Conservation (phyloP, 2,888 invertebrate genomes). For the Dryobotodes eremita region DNA sequence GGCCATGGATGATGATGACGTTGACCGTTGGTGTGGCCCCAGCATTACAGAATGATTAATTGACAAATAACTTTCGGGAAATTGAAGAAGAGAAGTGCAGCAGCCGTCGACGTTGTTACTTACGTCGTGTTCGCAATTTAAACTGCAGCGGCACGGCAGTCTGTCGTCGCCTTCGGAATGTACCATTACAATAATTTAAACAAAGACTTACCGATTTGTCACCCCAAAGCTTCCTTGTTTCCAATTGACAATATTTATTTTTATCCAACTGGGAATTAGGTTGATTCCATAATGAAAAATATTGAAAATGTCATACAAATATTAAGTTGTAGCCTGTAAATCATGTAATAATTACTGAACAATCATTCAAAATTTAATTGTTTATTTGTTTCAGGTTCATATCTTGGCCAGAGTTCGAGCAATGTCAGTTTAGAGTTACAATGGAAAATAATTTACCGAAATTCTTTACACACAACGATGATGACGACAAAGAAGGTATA, state of each 20-base stretch:
- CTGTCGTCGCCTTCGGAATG: not conserved
- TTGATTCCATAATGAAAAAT: not conserved
- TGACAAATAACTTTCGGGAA: not conserved
- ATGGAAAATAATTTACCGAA: slow-evolving; percentile 92
- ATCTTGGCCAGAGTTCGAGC: slow-evolving; percentile 92
- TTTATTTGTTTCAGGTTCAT: slow-evolving; percentile 83
- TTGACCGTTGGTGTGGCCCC: too few relatives aligned
- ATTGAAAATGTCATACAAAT: not conserved
- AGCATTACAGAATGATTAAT: too few relatives aligned
- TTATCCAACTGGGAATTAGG: not conserved
- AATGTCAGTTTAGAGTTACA: slow-evolving; percentile 92
- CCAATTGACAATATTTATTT: not conserved
- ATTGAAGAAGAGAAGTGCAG: not conserved
- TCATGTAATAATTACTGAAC: not conserved
- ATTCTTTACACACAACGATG: slow-evolving; percentile 80
- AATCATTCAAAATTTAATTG: not conserved
- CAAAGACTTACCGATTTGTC: not conserved
- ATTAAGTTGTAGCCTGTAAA: not conserved
- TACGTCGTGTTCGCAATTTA: too few relatives aligned
- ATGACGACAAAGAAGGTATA: slow-evolving; percentile 79
- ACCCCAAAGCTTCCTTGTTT: not conserved
- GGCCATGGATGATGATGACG: too few relatives aligned
- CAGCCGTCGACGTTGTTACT: not conserved
- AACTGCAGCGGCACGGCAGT: not conserved
- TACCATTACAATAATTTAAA: not conserved